Evolutionary conservation across 2,888 invertebrate genomes (phyloP), one percentile per base, ranked within the genome.

Genomic region (Noctua fimbriata): DNA sequence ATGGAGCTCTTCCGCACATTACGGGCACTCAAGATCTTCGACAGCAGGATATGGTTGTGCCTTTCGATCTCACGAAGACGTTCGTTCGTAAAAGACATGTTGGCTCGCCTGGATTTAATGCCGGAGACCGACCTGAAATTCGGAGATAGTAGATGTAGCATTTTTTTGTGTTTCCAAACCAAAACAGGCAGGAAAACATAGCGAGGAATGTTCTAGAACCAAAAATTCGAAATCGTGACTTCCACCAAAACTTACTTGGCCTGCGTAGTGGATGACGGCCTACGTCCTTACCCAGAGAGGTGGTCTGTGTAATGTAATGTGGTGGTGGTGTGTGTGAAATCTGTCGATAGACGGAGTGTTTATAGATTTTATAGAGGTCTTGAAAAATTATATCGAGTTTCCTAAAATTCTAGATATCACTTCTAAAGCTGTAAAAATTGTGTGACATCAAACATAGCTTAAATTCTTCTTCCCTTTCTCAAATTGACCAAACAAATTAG

Each of bases 81-180:
- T n/a, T 97, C 97, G 91, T 97, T 97, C 0, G 97, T 94, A 89
- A 97, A 97, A 21, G 97, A 97, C 97, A 97, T 97, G 90, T 97
- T 97, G 74, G 95, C 89, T 24, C 97, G 93, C 0, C 94, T 92
- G 0, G 93, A 93, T 55, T 91, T 89, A 0, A 94, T 93, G 4
- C 94, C 91, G 2, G 94, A 93, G 1, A 95, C 84, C 4, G 96
- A 96, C 0, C 96, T 97, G 91, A 44, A 89, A 93, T 36, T 0
- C 12, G 58, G 44, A n/a, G 4, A 52, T 16, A 3, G 7, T 1
- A 44, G 41, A 72, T 60, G 28, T 44, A 65, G 44, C 21, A 65
- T 41, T 79, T 32, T n/a, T 55, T 24, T 24, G 24, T 55, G 1
- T 55, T 24, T 55, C 18, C 28, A 28, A 60, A 2, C 7, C 18